phyloP scores from a whole-genome alignment of 2,888 invertebrate species.

The Crioceris asparagi region DNA sequence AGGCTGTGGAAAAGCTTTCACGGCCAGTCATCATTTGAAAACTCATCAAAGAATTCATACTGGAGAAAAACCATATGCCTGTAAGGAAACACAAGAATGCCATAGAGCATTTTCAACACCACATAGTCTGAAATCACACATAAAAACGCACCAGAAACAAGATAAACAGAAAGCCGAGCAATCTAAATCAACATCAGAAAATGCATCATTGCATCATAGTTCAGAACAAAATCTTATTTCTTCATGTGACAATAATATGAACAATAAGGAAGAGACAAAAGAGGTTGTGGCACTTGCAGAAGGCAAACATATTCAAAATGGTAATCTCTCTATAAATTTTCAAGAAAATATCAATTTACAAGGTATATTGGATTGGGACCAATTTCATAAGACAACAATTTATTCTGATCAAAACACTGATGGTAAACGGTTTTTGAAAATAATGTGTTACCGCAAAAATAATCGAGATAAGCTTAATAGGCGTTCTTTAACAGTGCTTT shows the following conservation, averaged over 20 bases:
- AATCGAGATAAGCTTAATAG: too few species aligned
- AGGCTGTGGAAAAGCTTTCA: conserved; percentile 86
- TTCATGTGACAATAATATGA: conserved; percentile 5
- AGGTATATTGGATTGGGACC: conserved; percentile 17
- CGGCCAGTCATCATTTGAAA: conserved; percentile 88
- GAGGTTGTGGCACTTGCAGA: not conserved
- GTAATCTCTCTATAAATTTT: conserved; percentile 18
- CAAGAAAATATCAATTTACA: conserved; percentile 19
- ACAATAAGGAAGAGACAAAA: not conserved
- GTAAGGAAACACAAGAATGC: conserved; percentile 54
- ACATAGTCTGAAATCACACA: conserved; percentile 73
- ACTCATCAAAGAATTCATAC: conserved; percentile 75
- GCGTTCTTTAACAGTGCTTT: too few species aligned
- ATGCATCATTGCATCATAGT: conserved; percentile 1
- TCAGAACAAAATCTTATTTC: not conserved
- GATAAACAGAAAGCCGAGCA: conserved; percentile 14
- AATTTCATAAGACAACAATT: conserved; percentile 14
- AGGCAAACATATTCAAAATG: conserved; percentile 6
- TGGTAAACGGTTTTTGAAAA: too few species aligned
- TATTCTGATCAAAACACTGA: conserved; percentile 14
- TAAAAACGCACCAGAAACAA: conserved; percentile 57
- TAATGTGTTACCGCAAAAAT: too few species aligned
- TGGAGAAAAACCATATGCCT: conserved; percentile 70
- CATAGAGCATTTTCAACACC: conserved; percentile 71
- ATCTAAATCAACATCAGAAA: conserved; percentile 2